Base-by-base conservation (phyloP, 92 coral and sea anemone genomes). In the Porites cylindrica region DNA sequence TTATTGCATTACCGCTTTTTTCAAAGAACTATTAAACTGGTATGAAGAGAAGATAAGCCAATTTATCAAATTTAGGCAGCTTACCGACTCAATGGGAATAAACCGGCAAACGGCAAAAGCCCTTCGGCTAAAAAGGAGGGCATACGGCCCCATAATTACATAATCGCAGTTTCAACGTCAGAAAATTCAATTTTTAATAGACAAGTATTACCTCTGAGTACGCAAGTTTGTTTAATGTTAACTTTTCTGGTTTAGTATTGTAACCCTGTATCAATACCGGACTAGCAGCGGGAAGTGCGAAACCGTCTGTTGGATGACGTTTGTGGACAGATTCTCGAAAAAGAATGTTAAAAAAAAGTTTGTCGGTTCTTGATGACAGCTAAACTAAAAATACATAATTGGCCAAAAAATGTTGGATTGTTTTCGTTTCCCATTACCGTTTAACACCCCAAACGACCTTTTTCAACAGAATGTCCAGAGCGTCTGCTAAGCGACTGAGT, bases 231-330 rank as follows among this genome's bases (percentile, higher is more conserved):
- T 38, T 38, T 38, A 38, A 38, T 29, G 77, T 51, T 73, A 16
- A 17, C 51, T 9, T 4, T 51, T 60, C 51, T 11, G 76, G 6
- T 73, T 29, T 50, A 73, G 17, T 7, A 16, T 16, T 20, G 18
- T 62, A 74, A 74, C 19, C 78, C 19, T 32, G 78, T 75, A 75
- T 75, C 21, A 56, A 51, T 75, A 20, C 38, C 21, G 78, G 38
- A 19, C 78, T 62, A 62, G 16, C 53, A 72, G 59, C 17, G 60
- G 19, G n/a, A 4, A 52, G 78, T 75, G 52, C 54, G 54, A 13
- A 19, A 21, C 6, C 52, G n/a, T 73, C 23, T 73, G 12, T 19
- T 11, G 14, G 52, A 17, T 51, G 32, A 73, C 47, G 53, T 51
- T 23, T 16, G 29, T 9, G 64, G 21, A 51, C 16, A 20, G 38